Evolutionary conservation across 2,113 vertebrate genomes (phyloP).

Genomic region (Tonatia bakeri): DNA sequence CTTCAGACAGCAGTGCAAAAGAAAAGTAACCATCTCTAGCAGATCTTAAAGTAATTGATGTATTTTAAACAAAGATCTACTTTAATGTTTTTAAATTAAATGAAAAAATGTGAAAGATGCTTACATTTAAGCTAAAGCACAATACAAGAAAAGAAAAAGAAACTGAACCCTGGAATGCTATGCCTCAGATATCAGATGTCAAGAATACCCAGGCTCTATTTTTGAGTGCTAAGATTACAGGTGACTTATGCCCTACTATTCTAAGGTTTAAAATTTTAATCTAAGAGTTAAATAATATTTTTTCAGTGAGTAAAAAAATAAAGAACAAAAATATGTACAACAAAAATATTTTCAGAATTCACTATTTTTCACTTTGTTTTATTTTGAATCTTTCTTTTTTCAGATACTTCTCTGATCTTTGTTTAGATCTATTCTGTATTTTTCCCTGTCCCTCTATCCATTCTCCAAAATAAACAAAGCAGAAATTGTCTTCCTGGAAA

Average conservation of each 20-base stretch:
- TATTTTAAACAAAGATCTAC: background rate
- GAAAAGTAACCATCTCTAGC: background rate
- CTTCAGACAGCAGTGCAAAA: background rate
- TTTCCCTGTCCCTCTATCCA: background rate
- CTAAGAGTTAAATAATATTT: background rate
- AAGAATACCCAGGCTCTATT: no score
- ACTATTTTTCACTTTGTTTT: background rate
- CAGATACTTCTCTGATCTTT: background rate
- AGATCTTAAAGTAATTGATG: background rate
- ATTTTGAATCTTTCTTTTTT: background rate
- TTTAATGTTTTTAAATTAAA: constrained; percentile 45
- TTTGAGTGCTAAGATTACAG: background rate
- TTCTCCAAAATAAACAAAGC: background rate
- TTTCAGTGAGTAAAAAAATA: background rate
- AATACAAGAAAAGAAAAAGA: background rate
- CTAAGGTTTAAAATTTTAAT: background rate
- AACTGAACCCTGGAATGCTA: background rate
- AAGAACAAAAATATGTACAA: background rate
- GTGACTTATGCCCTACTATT: background rate
- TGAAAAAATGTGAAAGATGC: background rate
- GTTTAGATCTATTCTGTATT: background rate
- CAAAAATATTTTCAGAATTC: background rate
- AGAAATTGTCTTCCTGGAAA: background rate
- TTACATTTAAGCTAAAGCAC: background rate
- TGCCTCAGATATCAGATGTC: background rate